phyloP scores from a whole-genome alignment of 2,888 invertebrate genomes.

The Drosophila falleni region DNA sequence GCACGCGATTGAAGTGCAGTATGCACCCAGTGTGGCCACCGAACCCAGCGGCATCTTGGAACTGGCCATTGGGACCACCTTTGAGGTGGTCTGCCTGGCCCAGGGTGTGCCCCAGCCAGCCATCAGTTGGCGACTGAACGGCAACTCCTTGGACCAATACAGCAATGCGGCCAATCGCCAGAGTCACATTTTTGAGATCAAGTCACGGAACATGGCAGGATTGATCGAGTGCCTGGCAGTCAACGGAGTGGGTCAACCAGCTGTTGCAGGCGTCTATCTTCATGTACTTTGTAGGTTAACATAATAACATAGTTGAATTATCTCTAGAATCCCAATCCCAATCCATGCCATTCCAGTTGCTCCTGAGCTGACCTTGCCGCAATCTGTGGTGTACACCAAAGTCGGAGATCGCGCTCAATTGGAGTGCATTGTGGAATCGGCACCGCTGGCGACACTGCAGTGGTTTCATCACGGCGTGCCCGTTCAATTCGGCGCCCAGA shows the following conservation, averaged over 20 bases:
- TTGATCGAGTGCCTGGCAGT: slow-evolving; percentile 90
- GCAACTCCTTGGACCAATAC: slow-evolving; percentile 70
- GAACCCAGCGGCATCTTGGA: slow-evolving; percentile 90
- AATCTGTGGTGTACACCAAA: slow-evolving; percentile 91
- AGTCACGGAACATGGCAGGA: slow-evolving; percentile 89
- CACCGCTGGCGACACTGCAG: slow-evolving; percentile 89
- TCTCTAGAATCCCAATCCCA: neutral
- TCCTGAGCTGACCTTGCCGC: slow-evolving; percentile 89
- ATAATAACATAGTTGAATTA: no score
- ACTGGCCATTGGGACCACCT: slow-evolving; percentile 90
- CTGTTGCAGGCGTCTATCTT: slow-evolving; percentile 88
- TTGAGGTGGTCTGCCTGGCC: slow-evolving; percentile 90
- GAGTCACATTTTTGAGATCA: slow-evolving; percentile 83
- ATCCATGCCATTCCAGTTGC: slow-evolving; percentile 87
- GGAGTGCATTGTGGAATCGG: slow-evolving; percentile 89
- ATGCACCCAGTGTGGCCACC: slow-evolving; percentile 89
- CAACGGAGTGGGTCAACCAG: slow-evolving; percentile 92
- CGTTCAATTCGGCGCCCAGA: slow-evolving; percentile 83
- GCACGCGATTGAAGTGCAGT: slow-evolving; percentile 92
- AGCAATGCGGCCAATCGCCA: slow-evolving; percentile 81
- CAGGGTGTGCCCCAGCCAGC: slow-evolving; percentile 90
- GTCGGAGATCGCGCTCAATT: slow-evolving; percentile 90
- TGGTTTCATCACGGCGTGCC: slow-evolving; percentile 89
- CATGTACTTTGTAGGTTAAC: slow-evolving; percentile 89
- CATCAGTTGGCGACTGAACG: slow-evolving; percentile 88